These are phyloP conservation scores for Gymnogyps californianus DNA, from an alignment of 2,113 vertebrate genomes.

Conservation along the genomic window DNA sequence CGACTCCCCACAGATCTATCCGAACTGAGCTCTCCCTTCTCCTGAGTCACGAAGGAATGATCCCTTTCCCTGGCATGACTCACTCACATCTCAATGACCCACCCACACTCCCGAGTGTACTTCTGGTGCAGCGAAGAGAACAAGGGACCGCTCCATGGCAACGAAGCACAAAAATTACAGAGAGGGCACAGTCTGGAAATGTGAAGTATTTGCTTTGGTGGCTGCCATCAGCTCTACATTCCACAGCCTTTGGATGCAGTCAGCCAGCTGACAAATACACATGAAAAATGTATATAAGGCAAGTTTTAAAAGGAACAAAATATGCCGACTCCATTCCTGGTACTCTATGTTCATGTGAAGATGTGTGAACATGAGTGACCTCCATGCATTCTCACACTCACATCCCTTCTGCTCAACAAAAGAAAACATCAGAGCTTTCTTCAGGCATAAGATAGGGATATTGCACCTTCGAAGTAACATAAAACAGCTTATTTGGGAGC, in stretches of 20 bases:
- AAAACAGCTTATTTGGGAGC: not conserved
- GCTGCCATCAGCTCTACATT: not conserved
- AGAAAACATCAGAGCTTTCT: not conserved
- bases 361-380: fast-evolving
- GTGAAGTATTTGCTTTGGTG: not conserved
- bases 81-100: slow-evolving; percentile 13
- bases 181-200: not conserved
- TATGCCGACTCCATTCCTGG: not conserved
- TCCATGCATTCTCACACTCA: not conserved
- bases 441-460: not conserved
- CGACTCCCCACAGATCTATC: fast-evolving
- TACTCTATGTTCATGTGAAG: not conserved
- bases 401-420: not conserved
- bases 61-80: not conserved
- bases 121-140: not conserved
- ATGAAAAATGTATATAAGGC: not conserved
- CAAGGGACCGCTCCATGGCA: slow-evolving; percentile 28
- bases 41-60: not conserved
- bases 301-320: not conserved
- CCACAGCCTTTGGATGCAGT: not conserved
- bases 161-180: not conserved
- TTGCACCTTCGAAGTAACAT: not conserved
- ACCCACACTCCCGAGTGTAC: slow-evolving; percentile 6
- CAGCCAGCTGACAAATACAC: not conserved
- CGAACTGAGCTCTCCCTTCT: not conserved